Base-by-base conservation (phyloP, 2,797 vertebrate species). In the Tenualosa thibaudeaui region DNA sequence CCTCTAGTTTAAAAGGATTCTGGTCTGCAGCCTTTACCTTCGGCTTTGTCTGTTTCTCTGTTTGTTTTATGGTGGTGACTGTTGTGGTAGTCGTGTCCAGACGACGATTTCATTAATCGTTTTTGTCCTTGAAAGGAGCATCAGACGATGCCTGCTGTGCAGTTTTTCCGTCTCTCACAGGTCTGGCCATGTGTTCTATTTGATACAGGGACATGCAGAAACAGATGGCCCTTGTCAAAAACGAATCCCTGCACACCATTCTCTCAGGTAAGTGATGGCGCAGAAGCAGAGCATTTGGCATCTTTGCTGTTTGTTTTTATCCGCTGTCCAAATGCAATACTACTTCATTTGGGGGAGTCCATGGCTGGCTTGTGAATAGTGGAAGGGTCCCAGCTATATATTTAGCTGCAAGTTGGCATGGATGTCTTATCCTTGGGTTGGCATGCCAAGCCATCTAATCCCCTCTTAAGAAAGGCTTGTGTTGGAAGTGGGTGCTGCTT, bases 181-280 rank as follows among this genome's bases (percentile, higher is more conserved):
- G 37, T 7, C 31, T 8, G 46, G 4, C 5, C 49, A 15, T 68
- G 60, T 83, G 10, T 54, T 50, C 50, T 43, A 43, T 75, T 91
- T 68, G 50, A 86, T 89, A 22, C 93, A 99, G 98, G 98, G 97
- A 99, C 84, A 96, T 97, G 85, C 96, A 97, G 88, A 98, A 97
- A 83, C 97, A 97, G 90, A 94, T 91, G 51, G 96, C 95, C 54
- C 91, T 99, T 93, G 96, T 99, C 91, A 98, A 97, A 93, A 97
- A 99, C 17, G 97, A 98, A 81, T 97, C 98, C 83, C 94, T 99
- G 85, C 94, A 95, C 90, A 96, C 95, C 68, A 96, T 99, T 88
- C 93, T 99, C 92, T 94, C 97, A 93, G 98, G 98, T 98, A 86
- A 93, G 92, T 19, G 37, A 54, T 19, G 13, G 50, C 43, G 37